These are phyloP conservation scores for Odiellus spinosus DNA, from an alignment of 2,888 invertebrate genomes.

Conservation along the genomic window DNA sequence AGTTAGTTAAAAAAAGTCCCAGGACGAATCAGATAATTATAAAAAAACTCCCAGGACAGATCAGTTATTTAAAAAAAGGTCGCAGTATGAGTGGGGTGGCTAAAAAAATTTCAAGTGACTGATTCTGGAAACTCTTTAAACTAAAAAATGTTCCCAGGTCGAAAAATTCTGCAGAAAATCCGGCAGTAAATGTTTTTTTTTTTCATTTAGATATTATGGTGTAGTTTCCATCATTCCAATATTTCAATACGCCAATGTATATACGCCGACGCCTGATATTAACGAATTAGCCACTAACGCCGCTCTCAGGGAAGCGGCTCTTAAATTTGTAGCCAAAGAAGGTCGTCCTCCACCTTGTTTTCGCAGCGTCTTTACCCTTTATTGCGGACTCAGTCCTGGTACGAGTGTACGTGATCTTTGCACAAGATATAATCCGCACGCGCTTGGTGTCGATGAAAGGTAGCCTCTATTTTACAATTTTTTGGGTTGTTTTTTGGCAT, in stretches of 20 bases:
- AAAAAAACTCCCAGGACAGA: no score
- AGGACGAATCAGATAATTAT: no score
- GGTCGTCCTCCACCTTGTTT: conserved; percentile 51
- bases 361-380: conserved; percentile 54
- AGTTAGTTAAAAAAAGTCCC: no score
- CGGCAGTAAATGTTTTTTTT: no score
- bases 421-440: conserved; percentile 52
- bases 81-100: no score
- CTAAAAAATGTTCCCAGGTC: no score
- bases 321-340: conserved; percentile 50
- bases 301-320: conserved; percentile 51
- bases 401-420: conserved; percentile 60
- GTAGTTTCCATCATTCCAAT: conserved; percentile 59
- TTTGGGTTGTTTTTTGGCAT: conserved; percentile 3
- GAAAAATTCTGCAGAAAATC: no score
- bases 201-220: conserved; percentile 42
- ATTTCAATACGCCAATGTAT: conserved; percentile 71
- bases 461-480: no score
- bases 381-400: conserved; percentile 58
- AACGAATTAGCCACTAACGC: conserved; percentile 39
- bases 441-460: conserved; percentile 47
- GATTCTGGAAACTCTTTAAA: no score
- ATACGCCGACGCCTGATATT: conserved; percentile 49
- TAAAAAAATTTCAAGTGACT: no score
- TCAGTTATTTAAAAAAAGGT: no score